These are phyloP conservation scores for Spodoptera frugiperda DNA, from an alignment of 1,140 invertebrate genomes.

Conservation along the genomic window DNA sequence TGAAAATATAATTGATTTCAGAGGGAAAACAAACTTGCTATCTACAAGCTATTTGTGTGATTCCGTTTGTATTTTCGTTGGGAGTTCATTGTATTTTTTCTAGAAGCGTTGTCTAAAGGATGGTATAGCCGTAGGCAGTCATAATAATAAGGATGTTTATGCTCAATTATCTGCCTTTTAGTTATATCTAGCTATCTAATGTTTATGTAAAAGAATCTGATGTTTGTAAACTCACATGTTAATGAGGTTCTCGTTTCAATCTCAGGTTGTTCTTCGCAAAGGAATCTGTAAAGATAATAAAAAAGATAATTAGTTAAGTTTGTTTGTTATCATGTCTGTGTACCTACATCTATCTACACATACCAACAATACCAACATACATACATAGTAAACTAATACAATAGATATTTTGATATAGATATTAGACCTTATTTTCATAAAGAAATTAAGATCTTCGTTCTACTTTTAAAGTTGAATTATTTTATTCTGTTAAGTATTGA, in stretches of 20 bases:
- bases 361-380: no score
- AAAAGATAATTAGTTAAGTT: neutral
- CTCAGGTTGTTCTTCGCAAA: neutral
- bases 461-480: no score
- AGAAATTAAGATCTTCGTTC: no score
- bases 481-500: no score
- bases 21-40: neutral
- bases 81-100: neutral
- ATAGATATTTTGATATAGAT: no score
- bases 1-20: slow-evolving; percentile 28
- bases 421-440: no score
- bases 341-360: no score
- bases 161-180: neutral
- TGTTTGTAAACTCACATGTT: slow-evolving; percentile 38
- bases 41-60: neutral
- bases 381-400: no score
- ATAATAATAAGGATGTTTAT: neutral
- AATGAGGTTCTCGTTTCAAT: slow-evolving; percentile 30
- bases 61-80: neutral
- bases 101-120: neutral
- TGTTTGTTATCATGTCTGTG: no score
- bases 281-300: slow-evolving; percentile 30
- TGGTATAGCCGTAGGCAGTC: neutral
- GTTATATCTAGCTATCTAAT: slow-evolving; percentile 1
- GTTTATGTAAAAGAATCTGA: neutral